These are phyloP conservation scores for Elanoides forficatus DNA, from an alignment of 2,113 vertebrate genomes.

Conservation along the genomic window DNA sequence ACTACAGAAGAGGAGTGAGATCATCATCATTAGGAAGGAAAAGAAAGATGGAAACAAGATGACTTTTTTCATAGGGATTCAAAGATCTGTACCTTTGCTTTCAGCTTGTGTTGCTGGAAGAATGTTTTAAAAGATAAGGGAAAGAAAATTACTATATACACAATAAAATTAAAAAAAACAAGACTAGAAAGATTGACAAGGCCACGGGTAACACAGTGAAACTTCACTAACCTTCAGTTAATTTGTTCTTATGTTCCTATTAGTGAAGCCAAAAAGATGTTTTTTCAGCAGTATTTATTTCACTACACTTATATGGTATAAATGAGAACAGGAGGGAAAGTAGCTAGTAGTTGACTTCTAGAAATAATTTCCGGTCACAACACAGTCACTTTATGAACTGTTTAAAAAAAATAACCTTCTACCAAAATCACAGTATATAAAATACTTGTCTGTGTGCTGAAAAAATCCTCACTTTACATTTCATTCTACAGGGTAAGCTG, in stretches of 20 bases:
- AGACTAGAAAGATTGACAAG: not conserved
- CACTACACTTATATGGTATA: constrained; percentile 25
- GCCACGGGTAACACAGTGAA: not conserved
- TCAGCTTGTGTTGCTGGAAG: not conserved
- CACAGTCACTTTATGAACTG: constrained; percentile 35
- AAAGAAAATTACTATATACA: not conserved
- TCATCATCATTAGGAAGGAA: constrained; percentile 51
- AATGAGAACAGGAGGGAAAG: not conserved
- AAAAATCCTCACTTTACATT: constrained; percentile 17
- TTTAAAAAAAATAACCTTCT: constrained; percentile 12
- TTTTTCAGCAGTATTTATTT: constrained; percentile 14
- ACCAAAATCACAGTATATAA: constrained; percentile 13
- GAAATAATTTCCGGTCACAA: constrained; percentile 54
- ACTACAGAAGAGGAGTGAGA: constrained; percentile 48
- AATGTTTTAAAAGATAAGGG: not conserved
- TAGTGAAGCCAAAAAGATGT: not conserved
- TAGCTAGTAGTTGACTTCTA: not conserved
- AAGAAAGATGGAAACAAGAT: constrained; percentile 54
- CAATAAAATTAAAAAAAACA: not conserved
- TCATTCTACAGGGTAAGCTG: not conserved
- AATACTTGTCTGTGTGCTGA: not conserved
- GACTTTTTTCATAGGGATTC: constrained; percentile 31
- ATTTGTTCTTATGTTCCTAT: constrained; percentile 43
- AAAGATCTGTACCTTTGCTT: not conserved
- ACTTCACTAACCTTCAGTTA: not conserved